Conservation (phyloP, 2,797 vertebrate genomes). For the Liparis tanakae region DNA sequence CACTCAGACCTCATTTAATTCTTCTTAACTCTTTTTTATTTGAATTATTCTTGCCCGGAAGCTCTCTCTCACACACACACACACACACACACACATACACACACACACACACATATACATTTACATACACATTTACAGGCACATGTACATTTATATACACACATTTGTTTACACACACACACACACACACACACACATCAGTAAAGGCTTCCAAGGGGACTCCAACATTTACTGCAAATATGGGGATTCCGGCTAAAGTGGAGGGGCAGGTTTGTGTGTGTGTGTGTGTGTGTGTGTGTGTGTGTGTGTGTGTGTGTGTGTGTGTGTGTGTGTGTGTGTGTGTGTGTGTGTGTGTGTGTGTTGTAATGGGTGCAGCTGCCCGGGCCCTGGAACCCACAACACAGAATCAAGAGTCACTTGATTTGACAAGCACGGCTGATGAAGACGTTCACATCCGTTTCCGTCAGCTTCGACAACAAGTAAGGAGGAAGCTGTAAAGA, state of each 20-base stretch:
- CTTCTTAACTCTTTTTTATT: too few species aligned
- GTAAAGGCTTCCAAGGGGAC: constrained; percentile 27
- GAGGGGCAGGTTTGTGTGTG: constrained; percentile 9
- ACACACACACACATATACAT: too few species aligned
- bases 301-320: constrained; percentile 2
- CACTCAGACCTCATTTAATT: too few species aligned
- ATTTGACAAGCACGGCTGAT: constrained; percentile 40
- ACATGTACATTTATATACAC: too few species aligned
- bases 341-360: not conserved
- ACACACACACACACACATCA: too few species aligned
- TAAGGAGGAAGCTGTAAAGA: too few species aligned
- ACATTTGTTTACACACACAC: too few species aligned
- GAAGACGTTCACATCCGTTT: constrained; percentile 10
- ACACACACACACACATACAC: too few species aligned
- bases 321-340: constrained; percentile 1
- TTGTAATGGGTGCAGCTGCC: constrained; percentile 57
- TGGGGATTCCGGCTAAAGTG: constrained; percentile 34
- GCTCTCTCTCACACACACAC: too few species aligned
- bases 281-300: not conserved
- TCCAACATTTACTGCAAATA: constrained; percentile 12
- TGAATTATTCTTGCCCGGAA: too few species aligned
- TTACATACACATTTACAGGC: too few species aligned
- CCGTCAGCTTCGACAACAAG: too few species aligned
- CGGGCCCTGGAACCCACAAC: constrained; percentile 51
- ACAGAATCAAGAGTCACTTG: constrained; percentile 42